These are phyloP conservation scores for Galleria mellonella DNA, from an alignment of 1,140 invertebrate species.

Conservation along the genomic window DNA sequence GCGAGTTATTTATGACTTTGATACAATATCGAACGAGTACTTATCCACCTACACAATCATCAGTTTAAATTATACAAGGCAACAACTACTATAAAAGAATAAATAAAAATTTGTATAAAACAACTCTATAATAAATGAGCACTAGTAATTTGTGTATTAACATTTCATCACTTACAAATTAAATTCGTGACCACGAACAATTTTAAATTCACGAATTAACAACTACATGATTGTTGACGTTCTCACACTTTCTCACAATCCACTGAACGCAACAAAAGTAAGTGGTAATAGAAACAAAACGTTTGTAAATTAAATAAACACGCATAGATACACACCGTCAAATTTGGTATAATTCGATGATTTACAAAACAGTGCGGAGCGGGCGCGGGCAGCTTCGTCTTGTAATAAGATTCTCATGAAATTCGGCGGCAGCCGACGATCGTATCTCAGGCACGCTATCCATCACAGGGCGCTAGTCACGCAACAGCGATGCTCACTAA, in stretches of 20 bases:
- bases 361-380: conserved; percentile 38
- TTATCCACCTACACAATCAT: background rate
- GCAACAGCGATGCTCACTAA: conserved; percentile 36
- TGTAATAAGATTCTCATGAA: conserved; percentile 52
- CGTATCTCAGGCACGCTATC: conserved; percentile 52
- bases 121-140: background rate
- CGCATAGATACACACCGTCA: conserved; percentile 17
- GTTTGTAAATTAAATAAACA: conserved; percentile 37
- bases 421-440: conserved; percentile 49
- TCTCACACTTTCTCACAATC: conserved; percentile 41
- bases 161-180: conserved; percentile 29
- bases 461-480: conserved; percentile 46
- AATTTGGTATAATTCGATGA: conserved; percentile 51
- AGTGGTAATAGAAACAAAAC: conserved; percentile 42
- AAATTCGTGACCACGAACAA: conserved; percentile 31
- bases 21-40: conserved; percentile 6
- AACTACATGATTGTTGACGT: conserved; percentile 19
- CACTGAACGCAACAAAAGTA: conserved; percentile 23
- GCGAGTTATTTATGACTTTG: conserved; percentile 13
- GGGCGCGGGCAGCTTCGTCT: conserved; percentile 29
- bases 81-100: background rate
- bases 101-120: background rate
- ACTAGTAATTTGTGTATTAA: conserved; percentile 14
- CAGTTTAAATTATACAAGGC: background rate
- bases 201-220: conserved; percentile 25